A percentile compares a stretch with the other conserved stretches of the same genome.
Evolutionary conservation across 2,113 vertebrate genomes (phyloP).

Genomic region (Onychostoma macrolepis): DNA sequence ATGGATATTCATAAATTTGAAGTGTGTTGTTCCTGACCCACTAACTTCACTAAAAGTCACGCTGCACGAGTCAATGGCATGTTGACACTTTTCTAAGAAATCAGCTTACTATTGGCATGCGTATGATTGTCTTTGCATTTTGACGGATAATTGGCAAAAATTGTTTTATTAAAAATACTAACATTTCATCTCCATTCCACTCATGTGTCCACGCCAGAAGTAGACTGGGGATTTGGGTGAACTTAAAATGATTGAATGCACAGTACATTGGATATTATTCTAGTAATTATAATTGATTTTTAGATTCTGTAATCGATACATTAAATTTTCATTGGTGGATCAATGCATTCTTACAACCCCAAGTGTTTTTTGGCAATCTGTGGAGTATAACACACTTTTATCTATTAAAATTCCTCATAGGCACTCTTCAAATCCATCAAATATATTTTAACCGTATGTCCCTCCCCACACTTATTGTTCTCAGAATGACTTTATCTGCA

Average conservation of each 20-base stretch:
- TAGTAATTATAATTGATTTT: not conserved
- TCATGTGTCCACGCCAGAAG: not conserved
- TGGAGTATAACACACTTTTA: not conserved
- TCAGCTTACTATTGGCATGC: not conserved
- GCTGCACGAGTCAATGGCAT: not conserved
- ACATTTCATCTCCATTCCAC: not conserved
- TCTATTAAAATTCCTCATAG: constrained; percentile 1
- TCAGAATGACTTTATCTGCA: constrained; percentile 47
- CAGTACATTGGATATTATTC: not conserved
- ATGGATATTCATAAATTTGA: not conserved
- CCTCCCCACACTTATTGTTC: constrained; percentile 44
- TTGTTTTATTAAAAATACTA: too few relatives aligned
- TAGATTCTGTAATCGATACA: not conserved
- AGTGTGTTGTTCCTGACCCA: not conserved
- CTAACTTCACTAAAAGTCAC: not conserved
- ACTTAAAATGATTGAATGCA: not conserved
- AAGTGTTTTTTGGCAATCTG: not conserved
- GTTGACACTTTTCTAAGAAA: not conserved
- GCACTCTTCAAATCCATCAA: not conserved
- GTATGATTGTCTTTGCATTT: not conserved
- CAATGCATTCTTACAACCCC: not conserved
- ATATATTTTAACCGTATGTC: constrained; percentile 4
- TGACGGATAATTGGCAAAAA: not conserved
- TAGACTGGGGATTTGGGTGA: not conserved
- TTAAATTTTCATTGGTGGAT: not conserved